phyloP scores from a whole-genome alignment of 2,888 invertebrate species.

The Arenicola marina region DNA sequence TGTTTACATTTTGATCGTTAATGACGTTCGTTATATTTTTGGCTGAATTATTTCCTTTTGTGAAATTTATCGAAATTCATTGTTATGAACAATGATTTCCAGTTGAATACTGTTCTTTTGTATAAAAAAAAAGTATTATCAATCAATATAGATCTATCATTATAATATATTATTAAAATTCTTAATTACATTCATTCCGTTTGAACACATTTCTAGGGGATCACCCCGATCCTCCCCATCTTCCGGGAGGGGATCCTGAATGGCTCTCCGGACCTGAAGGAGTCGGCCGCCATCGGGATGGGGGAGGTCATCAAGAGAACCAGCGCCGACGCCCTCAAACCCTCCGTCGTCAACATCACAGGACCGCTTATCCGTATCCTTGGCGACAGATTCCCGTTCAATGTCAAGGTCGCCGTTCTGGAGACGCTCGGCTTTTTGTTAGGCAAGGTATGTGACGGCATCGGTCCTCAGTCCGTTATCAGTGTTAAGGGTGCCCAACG shows the following conservation, averaged over 20 bases:
- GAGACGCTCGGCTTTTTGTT: constrained; percentile 91
- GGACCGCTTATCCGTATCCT: constrained; percentile 97
- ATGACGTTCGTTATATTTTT: too few species aligned
- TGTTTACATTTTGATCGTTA: too few species aligned
- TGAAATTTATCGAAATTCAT: too few species aligned
- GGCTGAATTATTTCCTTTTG: too few species aligned
- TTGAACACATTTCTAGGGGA: constrained; percentile 68
- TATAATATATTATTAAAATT: not conserved
- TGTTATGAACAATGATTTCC: too few species aligned
- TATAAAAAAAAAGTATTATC: not conserved
- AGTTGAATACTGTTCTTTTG: too few species aligned
- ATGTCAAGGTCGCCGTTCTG: constrained; percentile 93
- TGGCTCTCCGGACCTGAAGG: constrained; percentile 93
- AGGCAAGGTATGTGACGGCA: constrained; percentile 75
- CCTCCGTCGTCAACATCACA: constrained; percentile 95
- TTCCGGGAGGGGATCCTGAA: constrained; percentile 96
- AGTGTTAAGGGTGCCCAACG: too few species aligned
- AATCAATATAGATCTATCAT: not conserved
- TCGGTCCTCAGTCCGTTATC: too few species aligned
- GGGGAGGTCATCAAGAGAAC: constrained; percentile 83
- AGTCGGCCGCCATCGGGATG: constrained; percentile 89
- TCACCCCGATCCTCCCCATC: constrained; percentile 89
- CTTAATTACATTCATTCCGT: not conserved
- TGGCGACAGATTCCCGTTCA: constrained; percentile 91
- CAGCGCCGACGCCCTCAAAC: constrained; percentile 84